Percentiles rank a stretch among this genome's conserved stretches.
Evolutionary conservation across 2,797 vertebrate species (phyloP).

Genomic region (Ataeniobius toweri): DNA sequence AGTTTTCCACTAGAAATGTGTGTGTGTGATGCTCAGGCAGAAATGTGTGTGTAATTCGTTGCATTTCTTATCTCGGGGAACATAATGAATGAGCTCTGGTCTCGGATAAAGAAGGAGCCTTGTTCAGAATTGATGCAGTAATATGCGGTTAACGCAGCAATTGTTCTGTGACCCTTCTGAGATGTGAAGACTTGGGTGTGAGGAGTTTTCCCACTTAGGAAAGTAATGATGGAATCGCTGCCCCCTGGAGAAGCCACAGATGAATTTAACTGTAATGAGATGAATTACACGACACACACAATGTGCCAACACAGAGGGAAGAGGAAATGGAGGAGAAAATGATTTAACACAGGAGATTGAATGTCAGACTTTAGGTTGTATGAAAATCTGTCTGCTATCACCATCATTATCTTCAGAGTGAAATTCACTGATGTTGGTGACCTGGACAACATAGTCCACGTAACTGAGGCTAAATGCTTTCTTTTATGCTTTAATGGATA

Average conservation of each 20-base stretch:
- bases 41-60: neutral
- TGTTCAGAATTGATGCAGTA: neutral
- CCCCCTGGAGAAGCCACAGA: neutral
- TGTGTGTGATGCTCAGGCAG: neutral
- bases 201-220: slow-evolving; percentile 6
- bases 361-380: slow-evolving; percentile 4
- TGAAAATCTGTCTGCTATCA: neutral
- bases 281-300: slow-evolving; percentile 1
- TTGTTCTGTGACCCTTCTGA: slow-evolving; percentile 1
- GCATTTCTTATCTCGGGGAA: neutral
- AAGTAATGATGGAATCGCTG: slow-evolving; percentile 5
- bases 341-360: neutral
- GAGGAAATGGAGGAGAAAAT: neutral
- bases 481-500: neutral
- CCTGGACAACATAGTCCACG: neutral
- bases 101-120: neutral
- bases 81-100: slow-evolving; percentile 1
- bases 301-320: neutral
- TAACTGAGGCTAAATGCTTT: neutral
- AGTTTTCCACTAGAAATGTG: neutral
- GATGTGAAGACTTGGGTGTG: slow-evolving; percentile 32
- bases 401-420: neutral
- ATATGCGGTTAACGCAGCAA: slow-evolving; percentile 13
- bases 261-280: slow-evolving; percentile 28
- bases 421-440: neutral